A percentile compares a stretch with the other conserved stretches of the same genome.
These are phyloP conservation scores for Tolypeutes matacus DNA, from an alignment of 2,797 vertebrate species.

Conservation along the genomic window DNA sequence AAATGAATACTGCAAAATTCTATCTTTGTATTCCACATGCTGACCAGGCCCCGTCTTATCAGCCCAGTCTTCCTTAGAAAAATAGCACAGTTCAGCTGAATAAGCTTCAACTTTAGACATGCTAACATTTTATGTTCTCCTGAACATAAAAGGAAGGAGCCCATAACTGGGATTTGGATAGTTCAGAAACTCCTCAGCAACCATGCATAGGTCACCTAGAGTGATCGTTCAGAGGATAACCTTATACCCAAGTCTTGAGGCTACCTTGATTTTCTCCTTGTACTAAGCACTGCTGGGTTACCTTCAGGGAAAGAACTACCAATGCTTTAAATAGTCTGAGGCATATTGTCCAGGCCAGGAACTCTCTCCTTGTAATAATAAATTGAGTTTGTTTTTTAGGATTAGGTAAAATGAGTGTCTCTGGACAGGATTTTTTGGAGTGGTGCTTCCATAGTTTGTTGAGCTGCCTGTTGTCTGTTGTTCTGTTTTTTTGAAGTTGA, in stretches of 20 bases:
- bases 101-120: neutral
- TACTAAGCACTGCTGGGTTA: neutral
- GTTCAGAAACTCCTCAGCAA: neutral
- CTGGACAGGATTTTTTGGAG: too few relatives aligned
- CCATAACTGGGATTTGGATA: neutral
- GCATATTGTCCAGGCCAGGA: neutral
- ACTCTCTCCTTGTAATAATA: neutral
- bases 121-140: neutral
- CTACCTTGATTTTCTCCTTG: neutral
- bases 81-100: neutral
- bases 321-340: neutral
- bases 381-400: too few relatives aligned
- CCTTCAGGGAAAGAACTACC: neutral
- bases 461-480: too few relatives aligned
- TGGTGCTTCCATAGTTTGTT: too few relatives aligned
- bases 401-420: too few relatives aligned
- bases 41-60: neutral
- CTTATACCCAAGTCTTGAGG: neutral
- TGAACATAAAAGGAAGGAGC: too few relatives aligned
- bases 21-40: neutral
- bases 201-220: neutral
- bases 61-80: neutral
- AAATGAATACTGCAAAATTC: neutral
- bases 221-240: neutral
- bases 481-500: too few relatives aligned